Percentiles rank a stretch among this genome's conserved stretches.
These are phyloP conservation scores for Olivierus martensii DNA, from an alignment of 1,140 invertebrate species.

Conservation along the genomic window DNA sequence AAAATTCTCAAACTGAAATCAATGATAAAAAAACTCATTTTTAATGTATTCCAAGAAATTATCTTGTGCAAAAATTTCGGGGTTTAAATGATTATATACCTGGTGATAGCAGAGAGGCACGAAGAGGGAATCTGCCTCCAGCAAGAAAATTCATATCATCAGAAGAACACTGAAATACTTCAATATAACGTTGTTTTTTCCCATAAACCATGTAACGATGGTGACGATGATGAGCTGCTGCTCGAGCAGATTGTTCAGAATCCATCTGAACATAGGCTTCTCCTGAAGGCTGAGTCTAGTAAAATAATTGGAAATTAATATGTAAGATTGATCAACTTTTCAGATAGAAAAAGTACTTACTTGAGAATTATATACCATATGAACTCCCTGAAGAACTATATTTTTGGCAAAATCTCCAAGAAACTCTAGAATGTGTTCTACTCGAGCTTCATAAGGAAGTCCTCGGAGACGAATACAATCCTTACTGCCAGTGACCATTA, in stretches of 20 bases:
- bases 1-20: too few relatives aligned
- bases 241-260: constrained; percentile 72
- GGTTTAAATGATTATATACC: too few relatives aligned
- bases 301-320: not conserved
- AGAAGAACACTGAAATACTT: constrained; percentile 95
- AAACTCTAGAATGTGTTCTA: constrained; percentile 95
- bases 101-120: not conserved
- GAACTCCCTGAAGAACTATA: constrained; percentile 94
- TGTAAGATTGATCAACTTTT: not conserved
- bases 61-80: too few relatives aligned
- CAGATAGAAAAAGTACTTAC: constrained; percentile 32
- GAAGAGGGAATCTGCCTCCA: not conserved
- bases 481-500: constrained; percentile 74
- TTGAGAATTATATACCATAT: constrained; percentile 97
- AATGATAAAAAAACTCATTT: too few relatives aligned
- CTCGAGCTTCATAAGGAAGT: constrained; percentile 84
- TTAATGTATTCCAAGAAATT: too few relatives aligned
- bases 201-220: constrained; percentile 93
- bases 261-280: constrained; percentile 99
- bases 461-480: constrained; percentile 91
- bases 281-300: constrained; percentile 89
- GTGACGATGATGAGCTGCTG: constrained; percentile 76
- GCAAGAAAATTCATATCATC: constrained; percentile 81
- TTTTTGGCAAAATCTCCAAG: constrained; percentile 91
- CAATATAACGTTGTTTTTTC: constrained; percentile 94